Evolutionary conservation across 2,888 invertebrate genomes (phyloP), one percentile per base, ranked within the genome.

Genomic region (Mechanitis messenoides): DNA sequence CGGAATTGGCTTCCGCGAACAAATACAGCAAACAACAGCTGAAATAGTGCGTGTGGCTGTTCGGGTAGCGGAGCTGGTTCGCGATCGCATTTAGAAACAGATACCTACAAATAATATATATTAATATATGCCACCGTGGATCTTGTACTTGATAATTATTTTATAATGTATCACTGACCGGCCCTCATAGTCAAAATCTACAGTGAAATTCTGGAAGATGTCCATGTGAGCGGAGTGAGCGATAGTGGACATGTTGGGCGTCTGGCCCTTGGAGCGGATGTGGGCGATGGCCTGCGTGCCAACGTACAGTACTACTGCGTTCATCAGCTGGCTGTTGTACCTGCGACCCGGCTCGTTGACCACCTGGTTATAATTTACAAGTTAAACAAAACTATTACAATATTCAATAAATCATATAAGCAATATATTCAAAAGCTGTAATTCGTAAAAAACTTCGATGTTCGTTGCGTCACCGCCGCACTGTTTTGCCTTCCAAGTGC

Each of bases 21-120:
- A 99, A 91, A 84, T 99, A 98, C 68, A 99, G 91, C 58, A 99
- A 92, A 46, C 98, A 97, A 83, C 99, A 98, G 77, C 98, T 98
- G 91, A 99, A 99, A 91, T 99, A 99, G 90, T 99, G 99, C 31
- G 99, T 99, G 89, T 99, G 99, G 78, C 98, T 98, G 88, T 99
- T 99, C 11, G 99, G 99, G 87, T 99, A 99, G 33, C 99, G 94
- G 75, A 99, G 91, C 81, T 99, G 99, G 88, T 99, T 99, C 56
- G 98, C 98, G 71, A 99, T 97, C 2, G 99, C 98, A 83, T 99
- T 99, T 79, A 99, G 91, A 89, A 99, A 98, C 75, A 99, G 88
- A 84, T 99, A 99, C 55, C 98, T 94, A 73, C 73, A 81, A 84
- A 47, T 42, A 11, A 42, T 42, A 9, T 42, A 42, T 3, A 9